These are phyloP conservation scores for Corythoichthys intestinalis DNA, from an alignment of 2,113 vertebrate genomes.

Conservation along the genomic window DNA sequence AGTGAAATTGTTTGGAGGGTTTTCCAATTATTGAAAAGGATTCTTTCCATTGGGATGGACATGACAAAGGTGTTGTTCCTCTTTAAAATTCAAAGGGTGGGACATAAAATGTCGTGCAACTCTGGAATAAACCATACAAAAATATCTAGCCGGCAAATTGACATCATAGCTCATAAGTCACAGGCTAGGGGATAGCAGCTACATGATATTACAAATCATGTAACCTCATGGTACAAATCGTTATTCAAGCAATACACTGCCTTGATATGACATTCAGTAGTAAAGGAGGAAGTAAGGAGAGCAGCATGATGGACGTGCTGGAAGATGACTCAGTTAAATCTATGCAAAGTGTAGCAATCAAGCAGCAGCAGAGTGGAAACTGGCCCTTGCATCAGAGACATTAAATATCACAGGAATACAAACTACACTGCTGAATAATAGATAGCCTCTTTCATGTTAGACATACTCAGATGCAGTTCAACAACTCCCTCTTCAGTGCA, in stretches of 20 bases:
- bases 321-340: slow-evolving; percentile 46
- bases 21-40: no score
- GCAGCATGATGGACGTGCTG: slow-evolving; percentile 6
- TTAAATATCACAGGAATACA: slow-evolving; percentile 52
- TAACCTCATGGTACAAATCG: slow-evolving; percentile 32
- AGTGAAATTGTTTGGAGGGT: no score
- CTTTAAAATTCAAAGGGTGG: no score
- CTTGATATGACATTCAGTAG: slow-evolving; percentile 10
- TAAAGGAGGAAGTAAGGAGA: slow-evolving; percentile 23
- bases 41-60: no score
- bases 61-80: no score
- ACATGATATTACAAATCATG: slow-evolving; percentile 43
- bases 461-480: slow-evolving; percentile 47
- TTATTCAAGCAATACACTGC: slow-evolving; percentile 29
- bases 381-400: slow-evolving; percentile 32
- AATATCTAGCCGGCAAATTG: slow-evolving; percentile 23
- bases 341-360: slow-evolving; percentile 50
- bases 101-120: no score
- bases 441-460: slow-evolving; percentile 49
- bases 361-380: slow-evolving; percentile 41
- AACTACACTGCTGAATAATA: slow-evolving; percentile 61
- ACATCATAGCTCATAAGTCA: slow-evolving; percentile 26
- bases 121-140: background rate
- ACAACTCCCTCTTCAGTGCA: slow-evolving; percentile 20
- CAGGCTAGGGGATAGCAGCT: slow-evolving; percentile 22